Evolutionary conservation across 2,113 vertebrate species (phyloP).

Genomic region (Odobenus rosmarus): DNA sequence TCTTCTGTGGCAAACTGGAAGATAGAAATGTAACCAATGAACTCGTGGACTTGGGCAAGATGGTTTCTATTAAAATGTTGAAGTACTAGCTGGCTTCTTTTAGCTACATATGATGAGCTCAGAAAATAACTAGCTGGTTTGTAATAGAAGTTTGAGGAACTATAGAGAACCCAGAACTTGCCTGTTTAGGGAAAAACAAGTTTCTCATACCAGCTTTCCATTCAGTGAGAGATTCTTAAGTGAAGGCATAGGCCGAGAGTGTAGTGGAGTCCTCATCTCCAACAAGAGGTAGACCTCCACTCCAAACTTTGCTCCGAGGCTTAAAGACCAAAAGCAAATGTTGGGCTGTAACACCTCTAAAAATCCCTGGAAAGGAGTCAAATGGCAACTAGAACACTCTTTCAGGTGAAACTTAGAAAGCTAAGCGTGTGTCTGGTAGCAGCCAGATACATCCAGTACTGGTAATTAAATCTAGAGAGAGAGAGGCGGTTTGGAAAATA

Average conservation of each 20-base stretch:
- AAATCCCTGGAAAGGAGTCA: neutral
- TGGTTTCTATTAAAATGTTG: neutral
- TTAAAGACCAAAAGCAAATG: conserved; percentile 22
- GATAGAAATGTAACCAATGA: neutral
- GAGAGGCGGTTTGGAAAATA: neutral
- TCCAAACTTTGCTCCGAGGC: neutral
- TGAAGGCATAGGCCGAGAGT: neutral
- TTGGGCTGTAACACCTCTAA: neutral
- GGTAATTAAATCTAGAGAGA: neutral
- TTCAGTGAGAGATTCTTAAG: neutral
- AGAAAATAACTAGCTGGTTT: conserved; percentile 18
- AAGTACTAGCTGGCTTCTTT: neutral
- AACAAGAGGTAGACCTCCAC: neutral
- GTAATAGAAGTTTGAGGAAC: neutral
- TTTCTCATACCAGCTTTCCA: conserved; percentile 2
- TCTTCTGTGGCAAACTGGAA: conserved; percentile 14
- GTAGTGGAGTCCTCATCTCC: neutral
- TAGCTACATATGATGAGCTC: neutral
- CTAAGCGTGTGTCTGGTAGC: neutral
- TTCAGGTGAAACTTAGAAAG: neutral
- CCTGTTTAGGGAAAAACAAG: neutral
- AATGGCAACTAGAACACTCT: neutral
- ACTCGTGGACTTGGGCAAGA: neutral
- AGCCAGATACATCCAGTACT: neutral
- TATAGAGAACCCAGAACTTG: neutral